Conservation (phyloP, 1,140 invertebrate genomes). For the Centruroides vittatus region DNA sequence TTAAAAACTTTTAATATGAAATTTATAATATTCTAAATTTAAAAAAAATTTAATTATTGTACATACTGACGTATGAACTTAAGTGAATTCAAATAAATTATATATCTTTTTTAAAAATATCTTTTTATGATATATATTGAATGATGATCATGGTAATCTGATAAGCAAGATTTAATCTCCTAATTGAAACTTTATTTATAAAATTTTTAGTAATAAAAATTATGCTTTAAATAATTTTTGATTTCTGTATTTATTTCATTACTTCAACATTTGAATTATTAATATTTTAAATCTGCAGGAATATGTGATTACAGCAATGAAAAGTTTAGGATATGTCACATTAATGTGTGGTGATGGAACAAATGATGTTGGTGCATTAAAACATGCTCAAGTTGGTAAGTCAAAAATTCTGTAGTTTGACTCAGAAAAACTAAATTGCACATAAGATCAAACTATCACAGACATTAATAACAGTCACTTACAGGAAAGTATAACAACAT, state of each 20-base stretch:
- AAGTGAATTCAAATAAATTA: too few relatives aligned
- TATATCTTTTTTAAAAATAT: too few relatives aligned
- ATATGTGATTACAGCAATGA: slow-evolving; percentile 77
- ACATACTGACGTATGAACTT: too few relatives aligned
- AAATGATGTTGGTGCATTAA: slow-evolving; percentile 99
- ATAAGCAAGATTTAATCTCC: not conserved
- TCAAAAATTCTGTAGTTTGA: not conserved
- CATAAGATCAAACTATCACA: too few relatives aligned
- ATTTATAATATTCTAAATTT: too few relatives aligned
- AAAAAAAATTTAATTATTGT: too few relatives aligned
- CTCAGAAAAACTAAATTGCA: too few relatives aligned
- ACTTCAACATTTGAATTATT: slow-evolving; percentile 2
- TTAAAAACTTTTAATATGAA: too few relatives aligned
- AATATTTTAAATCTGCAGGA: slow-evolving; percentile 38
- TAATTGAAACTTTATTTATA: not conserved
- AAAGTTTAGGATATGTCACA: slow-evolving; percentile 72
- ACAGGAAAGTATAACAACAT: too few relatives aligned
- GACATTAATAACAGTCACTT: too few relatives aligned
- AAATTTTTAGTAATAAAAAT: not conserved
- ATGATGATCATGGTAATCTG: too few relatives aligned
- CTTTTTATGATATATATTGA: too few relatives aligned
- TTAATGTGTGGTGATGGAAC: slow-evolving; percentile 99
- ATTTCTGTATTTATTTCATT: not conserved
- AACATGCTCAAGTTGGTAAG: slow-evolving; percentile 88
- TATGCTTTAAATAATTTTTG: not conserved